Evolutionary conservation across 1,140 invertebrate species (phyloP).

Genomic region (Musca domestica): DNA sequence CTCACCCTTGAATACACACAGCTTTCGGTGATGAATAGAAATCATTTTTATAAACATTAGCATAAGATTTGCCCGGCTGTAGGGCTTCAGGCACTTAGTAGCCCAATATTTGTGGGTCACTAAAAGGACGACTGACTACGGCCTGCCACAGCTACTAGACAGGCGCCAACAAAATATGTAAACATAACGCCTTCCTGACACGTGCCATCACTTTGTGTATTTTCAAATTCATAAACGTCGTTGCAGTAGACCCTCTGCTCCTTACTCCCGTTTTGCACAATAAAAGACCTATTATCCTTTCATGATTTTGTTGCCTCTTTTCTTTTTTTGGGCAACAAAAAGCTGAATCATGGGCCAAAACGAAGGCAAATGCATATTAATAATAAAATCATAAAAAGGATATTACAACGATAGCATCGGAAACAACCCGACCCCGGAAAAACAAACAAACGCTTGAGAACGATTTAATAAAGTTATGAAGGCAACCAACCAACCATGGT

Average conservation of each 20-base stretch:
- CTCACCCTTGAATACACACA: neutral
- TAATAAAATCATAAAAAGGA: conserved; percentile 20
- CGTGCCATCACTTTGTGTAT: conserved; percentile 29
- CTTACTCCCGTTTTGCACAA: neutral
- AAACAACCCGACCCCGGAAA: too few relatives aligned
- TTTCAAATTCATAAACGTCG: conserved; percentile 8
- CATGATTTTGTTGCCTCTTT: neutral
- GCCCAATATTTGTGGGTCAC: neutral
- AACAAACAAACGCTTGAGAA: neutral
- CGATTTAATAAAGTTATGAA: conserved; percentile 19
- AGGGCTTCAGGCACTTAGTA: neutral
- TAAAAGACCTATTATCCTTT: conserved; percentile 8
- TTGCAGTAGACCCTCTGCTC: neutral
- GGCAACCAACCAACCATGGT: neutral
- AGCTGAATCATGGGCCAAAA: neutral
- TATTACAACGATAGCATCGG: neutral
- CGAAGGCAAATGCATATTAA: conserved; percentile 17
- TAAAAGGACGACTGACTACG: neutral
- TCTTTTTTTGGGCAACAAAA: neutral
- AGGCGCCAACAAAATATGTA: conserved; percentile 33
- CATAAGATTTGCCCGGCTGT: neutral
- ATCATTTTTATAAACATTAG: conserved; percentile 8
- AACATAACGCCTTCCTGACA: conserved; percentile 53
- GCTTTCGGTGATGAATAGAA: neutral
- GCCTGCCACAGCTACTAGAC: neutral